Evolutionary conservation across 2,888 invertebrate genomes (phyloP).

Genomic region (Ichneumoninae sp.): DNA sequence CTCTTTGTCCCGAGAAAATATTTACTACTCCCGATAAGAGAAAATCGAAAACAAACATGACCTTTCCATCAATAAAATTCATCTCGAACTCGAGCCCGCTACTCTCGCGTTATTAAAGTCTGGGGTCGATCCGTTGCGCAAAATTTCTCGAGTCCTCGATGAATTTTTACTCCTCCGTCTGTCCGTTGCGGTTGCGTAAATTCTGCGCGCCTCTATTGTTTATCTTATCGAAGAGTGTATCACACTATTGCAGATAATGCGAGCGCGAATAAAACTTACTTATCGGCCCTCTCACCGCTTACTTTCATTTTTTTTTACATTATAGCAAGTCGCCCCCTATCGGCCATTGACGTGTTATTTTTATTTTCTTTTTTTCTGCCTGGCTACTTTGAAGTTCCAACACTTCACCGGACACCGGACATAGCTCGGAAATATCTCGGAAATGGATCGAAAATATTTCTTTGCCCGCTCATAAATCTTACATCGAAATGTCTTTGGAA

Average conservation of each 20-base stretch:
- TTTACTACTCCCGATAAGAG: background rate
- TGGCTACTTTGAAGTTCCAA: too few relatives aligned
- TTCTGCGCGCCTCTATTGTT: background rate
- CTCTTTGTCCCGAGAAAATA: constrained; percentile 11
- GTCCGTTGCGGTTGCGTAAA: background rate
- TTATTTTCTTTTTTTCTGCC: background rate
- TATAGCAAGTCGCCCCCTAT: background rate
- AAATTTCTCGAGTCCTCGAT: background rate
- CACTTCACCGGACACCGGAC: too few relatives aligned
- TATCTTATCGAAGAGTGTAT: background rate
- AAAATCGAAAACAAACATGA: background rate
- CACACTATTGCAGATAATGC: background rate
- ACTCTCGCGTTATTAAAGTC: background rate
- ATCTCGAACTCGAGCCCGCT: background rate
- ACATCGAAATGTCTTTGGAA: too few relatives aligned
- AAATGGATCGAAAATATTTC: too few relatives aligned
- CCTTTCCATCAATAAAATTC: background rate
- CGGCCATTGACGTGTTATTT: background rate
- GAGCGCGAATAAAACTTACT: too few relatives aligned
- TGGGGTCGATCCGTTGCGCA: background rate
- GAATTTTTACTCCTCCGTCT: background rate
- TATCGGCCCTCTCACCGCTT: too few relatives aligned
- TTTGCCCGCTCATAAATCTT: too few relatives aligned
- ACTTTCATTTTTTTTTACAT: background rate
- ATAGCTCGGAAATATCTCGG: too few relatives aligned